A percentile compares a stretch with the other conserved stretches of the same genome.
Evolutionary conservation across 1,140 invertebrate species (phyloP).

Genomic region (Eriocheir sinensis): DNA sequence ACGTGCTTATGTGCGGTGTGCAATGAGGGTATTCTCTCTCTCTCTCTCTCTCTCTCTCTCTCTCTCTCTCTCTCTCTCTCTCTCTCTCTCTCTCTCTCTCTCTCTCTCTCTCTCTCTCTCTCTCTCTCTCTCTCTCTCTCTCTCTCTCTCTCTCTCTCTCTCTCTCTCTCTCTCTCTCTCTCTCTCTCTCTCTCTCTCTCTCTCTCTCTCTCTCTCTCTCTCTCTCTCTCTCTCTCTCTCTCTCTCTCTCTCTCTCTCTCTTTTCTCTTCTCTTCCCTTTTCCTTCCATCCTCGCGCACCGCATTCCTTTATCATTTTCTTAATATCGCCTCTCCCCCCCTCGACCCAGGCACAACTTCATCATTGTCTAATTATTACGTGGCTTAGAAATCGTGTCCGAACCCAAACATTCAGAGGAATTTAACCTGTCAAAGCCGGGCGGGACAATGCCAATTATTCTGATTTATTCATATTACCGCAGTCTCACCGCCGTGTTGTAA

Average conservation of each 20-base stretch:
- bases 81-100: background rate
- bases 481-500: conserved; percentile 70
- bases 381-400: conserved; percentile 72
- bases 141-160: conserved; percentile 38
- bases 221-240: background rate
- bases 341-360: conserved; percentile 70
- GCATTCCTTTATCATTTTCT: conserved; percentile 77
- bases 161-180: background rate
- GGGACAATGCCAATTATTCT: conserved; percentile 73
- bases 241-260: background rate
- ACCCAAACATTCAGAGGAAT: conserved; percentile 76
- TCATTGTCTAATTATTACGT: conserved; percentile 77
- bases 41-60: conserved; percentile 16
- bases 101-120: conserved; percentile 33
- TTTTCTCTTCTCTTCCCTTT: background rate
- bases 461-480: conserved; percentile 75
- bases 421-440: conserved; percentile 75
- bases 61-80: background rate
- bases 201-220: background rate
- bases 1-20: background rate
- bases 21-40: conserved; percentile 14
- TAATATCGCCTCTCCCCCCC: conserved; percentile 62
- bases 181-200: conserved; percentile 17
- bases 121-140: conserved; percentile 29
- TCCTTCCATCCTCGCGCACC: background rate